phyloP scores from a whole-genome alignment of 2,797 vertebrate species.

The Rhinoraja longicauda region DNA sequence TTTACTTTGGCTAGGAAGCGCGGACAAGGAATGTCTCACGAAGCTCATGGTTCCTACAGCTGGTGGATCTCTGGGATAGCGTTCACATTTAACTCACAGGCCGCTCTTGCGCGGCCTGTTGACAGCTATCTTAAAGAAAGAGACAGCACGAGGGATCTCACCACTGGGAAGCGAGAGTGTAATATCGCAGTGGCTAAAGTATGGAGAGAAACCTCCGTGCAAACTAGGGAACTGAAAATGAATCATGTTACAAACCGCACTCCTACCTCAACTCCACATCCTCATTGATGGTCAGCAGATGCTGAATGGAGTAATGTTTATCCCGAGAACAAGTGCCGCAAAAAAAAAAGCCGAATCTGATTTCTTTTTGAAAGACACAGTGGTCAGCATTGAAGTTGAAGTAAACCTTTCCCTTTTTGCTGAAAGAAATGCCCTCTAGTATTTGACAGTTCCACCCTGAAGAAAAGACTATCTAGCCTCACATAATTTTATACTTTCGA shows the following conservation, averaged over 20 bases:
- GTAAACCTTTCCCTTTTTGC: no score
- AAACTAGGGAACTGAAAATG: slow-evolving; percentile 7
- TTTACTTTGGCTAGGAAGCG: background rate
- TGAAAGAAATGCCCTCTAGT: no score
- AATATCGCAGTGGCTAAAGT: background rate
- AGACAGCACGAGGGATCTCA: background rate
- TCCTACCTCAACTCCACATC: no score
- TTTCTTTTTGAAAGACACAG: background rate
- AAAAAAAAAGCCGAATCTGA: background rate
- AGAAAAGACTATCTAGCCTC: no score
- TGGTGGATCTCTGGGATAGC: background rate
- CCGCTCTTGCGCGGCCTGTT: no score
- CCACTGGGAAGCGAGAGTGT: background rate
- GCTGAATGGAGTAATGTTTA: background rate
- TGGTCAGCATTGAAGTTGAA: background rate
- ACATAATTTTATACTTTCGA: no score
- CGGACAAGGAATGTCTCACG: background rate
- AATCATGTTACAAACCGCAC: background rate
- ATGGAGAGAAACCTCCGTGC: background rate
- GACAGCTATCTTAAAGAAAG: no score
- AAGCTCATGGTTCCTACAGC: background rate
- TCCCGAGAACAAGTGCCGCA: background rate
- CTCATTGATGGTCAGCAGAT: background rate
- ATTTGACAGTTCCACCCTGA: no score
- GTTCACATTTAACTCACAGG: background rate